These are phyloP conservation scores for Mus pahari DNA, from an alignment of 2,113 vertebrate genomes.

Conservation along the genomic window DNA sequence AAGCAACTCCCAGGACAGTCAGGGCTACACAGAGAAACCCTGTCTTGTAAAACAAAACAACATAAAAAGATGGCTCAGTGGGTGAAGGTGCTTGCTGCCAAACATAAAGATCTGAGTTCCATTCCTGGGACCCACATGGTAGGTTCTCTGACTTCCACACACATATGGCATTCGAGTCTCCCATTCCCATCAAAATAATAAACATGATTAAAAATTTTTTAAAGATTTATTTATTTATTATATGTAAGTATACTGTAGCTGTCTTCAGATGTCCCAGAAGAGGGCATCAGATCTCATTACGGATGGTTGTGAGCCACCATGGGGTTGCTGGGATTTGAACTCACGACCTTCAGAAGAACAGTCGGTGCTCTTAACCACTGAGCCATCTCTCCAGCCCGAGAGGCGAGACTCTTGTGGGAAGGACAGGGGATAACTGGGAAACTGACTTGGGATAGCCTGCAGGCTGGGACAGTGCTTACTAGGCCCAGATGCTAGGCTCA, in stretches of 20 bases:
- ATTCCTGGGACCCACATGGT: not conserved
- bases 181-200: not conserved
- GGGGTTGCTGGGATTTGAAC: too few species aligned
- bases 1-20: not conserved
- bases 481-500: not conserved
- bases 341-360: too few species aligned
- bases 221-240: too few species aligned
- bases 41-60: not conserved
- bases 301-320: too few species aligned
- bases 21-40: not conserved
- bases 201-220: not conserved
- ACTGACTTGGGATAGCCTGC: not conserved
- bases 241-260: too few species aligned
- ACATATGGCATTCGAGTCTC: not conserved
- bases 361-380: too few species aligned
- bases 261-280: too few species aligned
- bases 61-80: not conserved
- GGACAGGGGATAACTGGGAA: fast-evolving
- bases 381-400: too few species aligned
- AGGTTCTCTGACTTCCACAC: not conserved
- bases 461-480: not conserved
- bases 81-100: not conserved
- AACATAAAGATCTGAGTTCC: not conserved
- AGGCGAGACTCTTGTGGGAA: conserved; percentile 86
- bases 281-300: too few species aligned